A percentile compares a stretch with the other conserved stretches of the same genome.
Evolutionary conservation across 2,888 invertebrate species (phyloP).

Genomic region (Eupithecia subumbrata): DNA sequence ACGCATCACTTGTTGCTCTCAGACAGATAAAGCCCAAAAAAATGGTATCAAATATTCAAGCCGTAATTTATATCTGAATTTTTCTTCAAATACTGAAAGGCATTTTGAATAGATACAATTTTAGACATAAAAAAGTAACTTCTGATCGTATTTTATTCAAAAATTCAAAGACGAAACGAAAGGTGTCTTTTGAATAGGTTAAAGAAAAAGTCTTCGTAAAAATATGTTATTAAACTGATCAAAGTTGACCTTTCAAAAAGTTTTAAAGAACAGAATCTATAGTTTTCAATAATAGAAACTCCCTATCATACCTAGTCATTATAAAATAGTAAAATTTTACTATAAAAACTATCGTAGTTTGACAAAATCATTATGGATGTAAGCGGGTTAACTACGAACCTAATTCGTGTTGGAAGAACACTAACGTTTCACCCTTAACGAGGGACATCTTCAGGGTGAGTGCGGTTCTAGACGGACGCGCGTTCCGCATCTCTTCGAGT

Average conservation of each 20-base stretch:
- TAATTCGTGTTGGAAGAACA: too few relatives aligned
- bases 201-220: neutral
- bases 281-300: too few relatives aligned
- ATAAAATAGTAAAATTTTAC: too few relatives aligned
- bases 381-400: too few relatives aligned
- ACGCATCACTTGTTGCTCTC: neutral
- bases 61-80: conserved; percentile 19
- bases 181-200: neutral
- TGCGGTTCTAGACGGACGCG: too few relatives aligned
- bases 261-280: too few relatives aligned
- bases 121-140: neutral
- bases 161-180: neutral
- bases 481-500: too few relatives aligned
- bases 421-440: too few relatives aligned
- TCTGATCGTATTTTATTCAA: neutral
- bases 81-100: conserved; percentile 14
- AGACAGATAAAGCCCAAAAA: conserved; percentile 5
- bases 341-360: too few relatives aligned
- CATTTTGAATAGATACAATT: neutral
- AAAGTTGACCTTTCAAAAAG: neutral
- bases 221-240: neutral
- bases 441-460: too few relatives aligned
- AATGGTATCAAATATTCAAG: conserved; percentile 27
- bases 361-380: too few relatives aligned
- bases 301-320: too few relatives aligned